These are phyloP conservation scores for Hylaeus anthracinus DNA, from an alignment of 1,140 invertebrate genomes.

Conservation along the genomic window DNA sequence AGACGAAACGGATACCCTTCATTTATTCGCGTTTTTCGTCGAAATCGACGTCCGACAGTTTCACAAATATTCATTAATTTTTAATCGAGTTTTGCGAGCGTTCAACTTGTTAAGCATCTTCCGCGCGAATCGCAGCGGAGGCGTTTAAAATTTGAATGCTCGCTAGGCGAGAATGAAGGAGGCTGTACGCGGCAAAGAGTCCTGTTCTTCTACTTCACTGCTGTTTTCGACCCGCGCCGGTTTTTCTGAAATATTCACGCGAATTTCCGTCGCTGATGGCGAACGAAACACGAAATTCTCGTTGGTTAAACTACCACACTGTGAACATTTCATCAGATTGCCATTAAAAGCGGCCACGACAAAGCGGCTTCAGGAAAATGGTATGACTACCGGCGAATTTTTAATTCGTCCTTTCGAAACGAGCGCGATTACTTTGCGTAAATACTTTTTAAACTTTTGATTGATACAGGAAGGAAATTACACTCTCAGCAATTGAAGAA, in stretches of 20 bases:
- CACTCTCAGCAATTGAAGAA: too few species aligned
- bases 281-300: neutral
- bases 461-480: too few species aligned
- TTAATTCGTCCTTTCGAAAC: neutral
- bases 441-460: too few species aligned
- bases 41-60: too few species aligned
- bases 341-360: neutral
- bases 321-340: neutral
- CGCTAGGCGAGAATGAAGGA: neutral
- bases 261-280: constrained; percentile 2
- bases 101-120: neutral
- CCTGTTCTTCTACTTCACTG: neutral
- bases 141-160: neutral
- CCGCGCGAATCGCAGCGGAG: neutral
- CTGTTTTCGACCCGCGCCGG: neutral
- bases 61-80: neutral
- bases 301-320: neutral
- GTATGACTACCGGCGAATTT: neutral
- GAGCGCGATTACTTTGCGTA: too few species aligned
- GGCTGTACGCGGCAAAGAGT: neutral
- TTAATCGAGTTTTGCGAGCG: neutral
- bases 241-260: constrained; percentile 1
- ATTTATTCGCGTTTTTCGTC: too few species aligned
- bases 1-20: too few species aligned
- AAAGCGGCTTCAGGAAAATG: neutral